Percentiles rank a stretch among this genome's conserved stretches.
Evolutionary conservation across 2,113 vertebrate species (phyloP).

Genomic region (Mus pahari): DNA sequence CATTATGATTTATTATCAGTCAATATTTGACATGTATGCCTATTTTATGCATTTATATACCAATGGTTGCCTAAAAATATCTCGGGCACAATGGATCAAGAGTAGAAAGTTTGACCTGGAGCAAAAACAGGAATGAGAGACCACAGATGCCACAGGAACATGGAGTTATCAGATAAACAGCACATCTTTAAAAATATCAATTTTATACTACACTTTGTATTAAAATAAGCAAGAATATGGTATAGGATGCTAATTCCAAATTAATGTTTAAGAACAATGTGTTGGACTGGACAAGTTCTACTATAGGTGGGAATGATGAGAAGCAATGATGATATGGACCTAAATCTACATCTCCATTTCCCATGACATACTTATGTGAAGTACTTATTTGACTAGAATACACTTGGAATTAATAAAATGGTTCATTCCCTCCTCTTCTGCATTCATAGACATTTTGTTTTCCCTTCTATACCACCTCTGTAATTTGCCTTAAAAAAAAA

Average conservation of each 20-base stretch:
- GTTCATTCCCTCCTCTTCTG: background rate
- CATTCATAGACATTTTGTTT: background rate
- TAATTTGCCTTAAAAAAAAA: background rate
- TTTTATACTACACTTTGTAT: background rate
- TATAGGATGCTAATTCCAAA: background rate
- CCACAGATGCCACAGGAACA: background rate
- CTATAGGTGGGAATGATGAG: background rate
- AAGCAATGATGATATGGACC: background rate
- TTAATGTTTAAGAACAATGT: background rate
- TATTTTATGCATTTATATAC: background rate
- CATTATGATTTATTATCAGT: background rate
- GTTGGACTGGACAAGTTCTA: background rate
- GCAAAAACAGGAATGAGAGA: background rate
- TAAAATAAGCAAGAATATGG: background rate
- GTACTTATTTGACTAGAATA: background rate
- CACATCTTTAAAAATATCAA: background rate
- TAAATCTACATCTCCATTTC: background rate
- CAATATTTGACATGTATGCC: background rate
- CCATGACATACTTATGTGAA: background rate
- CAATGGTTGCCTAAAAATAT: background rate
- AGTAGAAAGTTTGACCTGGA: background rate
- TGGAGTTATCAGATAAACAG: background rate
- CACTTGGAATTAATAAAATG: background rate
- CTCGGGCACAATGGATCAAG: background rate
- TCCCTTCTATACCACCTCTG: background rate